phyloP scores from a whole-genome alignment of 2,888 invertebrate species.

The Deilephila elpenor region DNA sequence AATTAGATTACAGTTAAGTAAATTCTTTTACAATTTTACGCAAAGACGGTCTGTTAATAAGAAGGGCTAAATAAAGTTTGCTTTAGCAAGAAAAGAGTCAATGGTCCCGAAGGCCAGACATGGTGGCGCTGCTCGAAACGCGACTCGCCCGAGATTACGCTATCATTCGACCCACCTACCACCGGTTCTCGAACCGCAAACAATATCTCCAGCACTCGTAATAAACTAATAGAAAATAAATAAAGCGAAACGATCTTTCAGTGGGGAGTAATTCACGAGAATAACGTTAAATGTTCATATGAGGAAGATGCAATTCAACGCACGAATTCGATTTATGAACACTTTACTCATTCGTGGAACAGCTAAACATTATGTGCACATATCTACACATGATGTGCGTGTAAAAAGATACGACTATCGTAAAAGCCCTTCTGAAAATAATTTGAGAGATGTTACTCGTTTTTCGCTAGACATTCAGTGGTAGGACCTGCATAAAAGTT shows the following conservation, averaged over 20 bases:
- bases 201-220: conserved; percentile 35
- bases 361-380: conserved; percentile 79
- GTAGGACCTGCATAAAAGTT: conserved; percentile 81
- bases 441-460: conserved; percentile 81
- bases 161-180: conserved; percentile 68
- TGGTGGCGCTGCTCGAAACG: conserved; percentile 63
- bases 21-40: conserved; percentile 9
- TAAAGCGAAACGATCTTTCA: conserved; percentile 18
- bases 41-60: conserved; percentile 23
- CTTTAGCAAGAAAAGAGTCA: conserved; percentile 60
- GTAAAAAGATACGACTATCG: conserved; percentile 83
- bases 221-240: conserved; percentile 32
- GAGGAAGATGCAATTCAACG: conserved; percentile 63
- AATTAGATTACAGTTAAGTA: conserved; percentile 13
- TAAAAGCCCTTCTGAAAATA: conserved; percentile 83
- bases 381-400: conserved; percentile 80
- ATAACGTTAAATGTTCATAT: conserved; percentile 31
- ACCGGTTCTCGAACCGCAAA: conserved; percentile 63
- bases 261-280: conserved; percentile 5
- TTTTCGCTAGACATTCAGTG: conserved; percentile 79
- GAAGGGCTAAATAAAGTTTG: conserved; percentile 31
- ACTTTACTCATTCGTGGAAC: conserved; percentile 72
- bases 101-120: conserved; percentile 71
- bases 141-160: conserved; percentile 63
- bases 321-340: conserved; percentile 81